phyloP scores from a whole-genome alignment of 2,797 vertebrate genomes.

The Dicrostonyx torquatus region DNA sequence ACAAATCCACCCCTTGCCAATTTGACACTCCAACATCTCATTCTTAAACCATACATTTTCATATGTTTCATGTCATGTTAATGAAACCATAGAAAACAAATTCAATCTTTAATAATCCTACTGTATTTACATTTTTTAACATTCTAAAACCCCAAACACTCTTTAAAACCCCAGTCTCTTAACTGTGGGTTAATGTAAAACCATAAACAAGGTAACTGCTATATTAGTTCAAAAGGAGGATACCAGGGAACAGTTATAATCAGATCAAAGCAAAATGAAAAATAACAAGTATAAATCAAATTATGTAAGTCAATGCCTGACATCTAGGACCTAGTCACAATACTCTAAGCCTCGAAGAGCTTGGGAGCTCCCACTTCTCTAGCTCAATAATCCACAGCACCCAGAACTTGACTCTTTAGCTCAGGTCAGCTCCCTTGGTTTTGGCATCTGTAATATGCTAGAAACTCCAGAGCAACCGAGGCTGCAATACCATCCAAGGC shows the following conservation, averaged over 20 bases:
- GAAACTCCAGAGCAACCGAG: not conserved
- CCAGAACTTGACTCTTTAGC: not conserved
- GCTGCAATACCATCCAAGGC: fast-evolving
- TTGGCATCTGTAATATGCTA: not conserved
- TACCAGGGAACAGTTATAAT: too few relatives aligned
- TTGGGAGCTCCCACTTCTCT: not conserved
- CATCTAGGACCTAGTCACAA: not conserved
- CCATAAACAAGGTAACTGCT: not conserved
- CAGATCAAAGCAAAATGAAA: not conserved
- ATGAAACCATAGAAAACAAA: not conserved
- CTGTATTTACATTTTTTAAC: too few relatives aligned
- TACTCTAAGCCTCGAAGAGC: not conserved
- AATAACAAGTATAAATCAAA: not conserved
- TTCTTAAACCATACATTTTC: not conserved
- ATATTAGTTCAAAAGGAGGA: not conserved
- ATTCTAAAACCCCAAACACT: not conserved
- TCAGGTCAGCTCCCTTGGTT: not conserved
- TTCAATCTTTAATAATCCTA: not conserved
- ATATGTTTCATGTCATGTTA: not conserved
- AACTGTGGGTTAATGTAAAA: not conserved
- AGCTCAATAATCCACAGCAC: not conserved
- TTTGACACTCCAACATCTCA: not conserved
- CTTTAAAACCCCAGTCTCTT: not conserved
- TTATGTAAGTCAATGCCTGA: not conserved
- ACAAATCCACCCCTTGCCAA: not conserved